Base-by-base conservation (phyloP, 2,888 invertebrate genomes). In the Temnothorax rugatulus region DNA sequence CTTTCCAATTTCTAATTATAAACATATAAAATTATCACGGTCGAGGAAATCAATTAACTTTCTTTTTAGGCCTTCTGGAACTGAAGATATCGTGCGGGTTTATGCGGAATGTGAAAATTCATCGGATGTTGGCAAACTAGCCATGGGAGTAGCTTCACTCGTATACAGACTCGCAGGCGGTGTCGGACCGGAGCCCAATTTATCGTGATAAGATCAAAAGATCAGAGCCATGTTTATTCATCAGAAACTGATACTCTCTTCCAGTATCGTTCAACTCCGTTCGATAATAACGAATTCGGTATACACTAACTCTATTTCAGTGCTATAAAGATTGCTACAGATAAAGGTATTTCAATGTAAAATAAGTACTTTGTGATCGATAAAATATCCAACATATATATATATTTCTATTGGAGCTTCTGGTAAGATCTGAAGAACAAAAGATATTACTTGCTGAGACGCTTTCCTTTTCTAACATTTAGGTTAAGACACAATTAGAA, bases 31-130 rank as follows among this genome's bases (percentile, higher is more conserved):
- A 47, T 25, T 11, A 44, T 52, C 34, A 76, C 18, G 38, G 25
- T 50, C 59, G 1, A 69, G 3, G 8, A 68, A 29, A 3, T 21
- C 8, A 82, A 52, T 15, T 18, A n/a, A 38, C 21, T 76, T 75
- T 76, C 54, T 68, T 74, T 86, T 47, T 44, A 90, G 90, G n/a
- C 97, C 99, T 0, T 99, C 99, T 0, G 99, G 99, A 11, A 99
- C 99, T 0, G 99, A 99, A 95, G 99, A 99, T 95, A 96, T 99
- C 15, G 98, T 99, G 2, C 96, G 99, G 86, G 97, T 99, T 0
- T 99, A 99, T 95, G 99, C 99, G 0, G 99, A 99, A 95, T 98
- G 99, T 2, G 96, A 97, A 38, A 97, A 97, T 5, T 96, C 96
- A 92, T 95, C 61, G 95, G 96, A 96, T 87, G 97, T 97, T 0